A percentile compares a stretch with the other conserved stretches of the same genome.
These are phyloP conservation scores for Cirrhinus molitorella DNA, from an alignment of 2,797 vertebrate genomes.

Conservation along the genomic window DNA sequence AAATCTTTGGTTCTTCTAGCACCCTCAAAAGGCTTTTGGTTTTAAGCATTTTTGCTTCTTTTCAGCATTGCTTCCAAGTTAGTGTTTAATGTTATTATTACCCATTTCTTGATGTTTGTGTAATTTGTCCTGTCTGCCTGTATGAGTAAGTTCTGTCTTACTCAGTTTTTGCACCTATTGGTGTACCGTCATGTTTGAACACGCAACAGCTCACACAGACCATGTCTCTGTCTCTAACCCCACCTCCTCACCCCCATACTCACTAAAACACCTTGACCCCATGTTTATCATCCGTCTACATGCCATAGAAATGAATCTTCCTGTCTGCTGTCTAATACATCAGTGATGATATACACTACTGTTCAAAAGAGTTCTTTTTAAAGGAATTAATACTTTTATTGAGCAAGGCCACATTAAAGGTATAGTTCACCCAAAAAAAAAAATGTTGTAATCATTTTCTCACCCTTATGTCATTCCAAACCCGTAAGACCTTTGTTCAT, in stretches of 20 bases:
- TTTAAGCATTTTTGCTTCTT: slow-evolving; percentile 6
- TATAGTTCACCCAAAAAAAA: no score
- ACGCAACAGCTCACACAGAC: not conserved
- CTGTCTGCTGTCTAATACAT: slow-evolving; percentile 8
- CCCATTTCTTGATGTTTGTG: not conserved
- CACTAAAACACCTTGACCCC: slow-evolving; percentile 15
- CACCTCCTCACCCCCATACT: not conserved
- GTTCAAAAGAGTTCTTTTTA: not conserved
- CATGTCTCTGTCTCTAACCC: not conserved
- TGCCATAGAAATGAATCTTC: slow-evolving; percentile 24
- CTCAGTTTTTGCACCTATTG: not conserved
- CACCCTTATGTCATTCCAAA: no score
- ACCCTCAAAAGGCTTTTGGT: slow-evolving; percentile 22
- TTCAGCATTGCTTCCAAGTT: not conserved
- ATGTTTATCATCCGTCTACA: slow-evolving; percentile 6
- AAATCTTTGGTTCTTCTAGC: slow-evolving; percentile 40
- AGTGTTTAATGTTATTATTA: not conserved
- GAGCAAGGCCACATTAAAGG: not conserved
- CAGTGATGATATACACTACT: not conserved
- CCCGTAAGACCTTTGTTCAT: no score
- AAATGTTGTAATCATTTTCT: no score
- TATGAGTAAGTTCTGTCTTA: not conserved
- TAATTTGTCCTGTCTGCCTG: not conserved
- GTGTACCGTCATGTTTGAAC: slow-evolving; percentile 10
- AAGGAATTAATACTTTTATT: not conserved